These are phyloP conservation scores for Theodoxus fluviatilis DNA, from an alignment of 2,888 invertebrate genomes.

Conservation along the genomic window DNA sequence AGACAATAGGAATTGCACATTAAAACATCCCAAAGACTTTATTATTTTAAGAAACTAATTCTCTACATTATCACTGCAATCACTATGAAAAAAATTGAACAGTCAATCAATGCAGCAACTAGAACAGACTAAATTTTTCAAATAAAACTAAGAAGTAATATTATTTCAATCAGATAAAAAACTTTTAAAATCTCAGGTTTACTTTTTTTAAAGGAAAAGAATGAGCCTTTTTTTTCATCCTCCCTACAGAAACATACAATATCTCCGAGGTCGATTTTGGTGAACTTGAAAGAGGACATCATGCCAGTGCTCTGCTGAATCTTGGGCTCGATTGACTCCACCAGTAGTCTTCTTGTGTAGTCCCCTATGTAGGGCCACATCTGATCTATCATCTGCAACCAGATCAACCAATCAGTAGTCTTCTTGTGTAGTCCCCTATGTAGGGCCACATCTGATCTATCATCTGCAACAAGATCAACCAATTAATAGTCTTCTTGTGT, in stretches of 20 bases:
- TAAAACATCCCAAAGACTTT: no score
- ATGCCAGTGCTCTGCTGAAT: slow-evolving; percentile 77
- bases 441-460: slow-evolving; percentile 91
- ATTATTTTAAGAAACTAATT: no score
- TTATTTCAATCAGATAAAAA: not conserved
- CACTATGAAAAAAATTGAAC: not conserved
- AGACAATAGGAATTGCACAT: no score
- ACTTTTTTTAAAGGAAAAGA: no score
- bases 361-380: slow-evolving; percentile 97
- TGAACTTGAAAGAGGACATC: slow-evolving; percentile 92
- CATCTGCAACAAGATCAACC: slow-evolving; percentile 66
- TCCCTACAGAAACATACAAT: slow-evolving; percentile 74
- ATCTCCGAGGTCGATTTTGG: slow-evolving; percentile 91
- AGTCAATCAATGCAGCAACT: no score
- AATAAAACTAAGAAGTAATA: not conserved
- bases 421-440: slow-evolving; percentile 87
- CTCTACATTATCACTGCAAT: no score
- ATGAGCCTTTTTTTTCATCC: not conserved
- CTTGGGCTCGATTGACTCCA: slow-evolving; percentile 86
- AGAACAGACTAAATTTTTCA: not conserved
- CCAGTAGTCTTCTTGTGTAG: slow-evolving; percentile 83
- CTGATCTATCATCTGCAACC: slow-evolving; percentile 71
- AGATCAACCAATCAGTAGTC: slow-evolving; percentile 78
- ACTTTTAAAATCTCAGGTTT: not conserved
- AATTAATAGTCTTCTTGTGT: slow-evolving; percentile 82